phyloP scores from a whole-genome alignment of 1,140 invertebrate species.

The Tetramorium parvispinum region DNA sequence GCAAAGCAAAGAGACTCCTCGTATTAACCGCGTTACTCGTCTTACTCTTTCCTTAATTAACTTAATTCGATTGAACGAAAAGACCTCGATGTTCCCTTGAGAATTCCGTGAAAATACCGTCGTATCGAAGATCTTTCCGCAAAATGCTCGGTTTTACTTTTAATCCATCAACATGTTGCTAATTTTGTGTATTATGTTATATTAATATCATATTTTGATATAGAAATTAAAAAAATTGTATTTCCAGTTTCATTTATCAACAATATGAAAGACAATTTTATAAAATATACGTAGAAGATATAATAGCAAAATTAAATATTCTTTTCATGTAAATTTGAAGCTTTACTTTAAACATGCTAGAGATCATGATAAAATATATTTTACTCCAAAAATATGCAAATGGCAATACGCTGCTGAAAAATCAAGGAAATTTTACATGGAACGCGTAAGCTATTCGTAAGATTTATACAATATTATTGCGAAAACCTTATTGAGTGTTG shows the following conservation, averaged over 20 bases:
- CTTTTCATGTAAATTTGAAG: background rate
- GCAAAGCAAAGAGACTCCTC: background rate
- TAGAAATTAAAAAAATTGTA: background rate
- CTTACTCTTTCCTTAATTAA: slow-evolving; percentile 62
- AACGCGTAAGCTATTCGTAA: background rate
- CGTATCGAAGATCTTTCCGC: background rate
- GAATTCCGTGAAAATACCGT: background rate
- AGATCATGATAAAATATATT: background rate
- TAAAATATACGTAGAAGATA: background rate
- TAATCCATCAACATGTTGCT: background rate
- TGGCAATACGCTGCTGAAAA: background rate
- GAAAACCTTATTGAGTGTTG: background rate
- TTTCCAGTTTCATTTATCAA: background rate
- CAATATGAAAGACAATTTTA: background rate
- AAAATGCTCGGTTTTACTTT: slow-evolving; percentile 8
- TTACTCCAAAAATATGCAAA: background rate
- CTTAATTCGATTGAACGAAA: slow-evolving; percentile 46
- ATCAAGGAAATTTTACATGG: background rate
- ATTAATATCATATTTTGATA: background rate
- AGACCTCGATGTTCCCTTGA: background rate
- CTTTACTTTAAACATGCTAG: background rate
- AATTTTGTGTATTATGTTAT: background rate
- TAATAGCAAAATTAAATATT: background rate
- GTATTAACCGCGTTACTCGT: slow-evolving; percentile 44
- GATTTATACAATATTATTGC: background rate